Evolutionary conservation across 2,113 vertebrate genomes (phyloP).

Genomic region (Anolis carolinensis): DNA sequence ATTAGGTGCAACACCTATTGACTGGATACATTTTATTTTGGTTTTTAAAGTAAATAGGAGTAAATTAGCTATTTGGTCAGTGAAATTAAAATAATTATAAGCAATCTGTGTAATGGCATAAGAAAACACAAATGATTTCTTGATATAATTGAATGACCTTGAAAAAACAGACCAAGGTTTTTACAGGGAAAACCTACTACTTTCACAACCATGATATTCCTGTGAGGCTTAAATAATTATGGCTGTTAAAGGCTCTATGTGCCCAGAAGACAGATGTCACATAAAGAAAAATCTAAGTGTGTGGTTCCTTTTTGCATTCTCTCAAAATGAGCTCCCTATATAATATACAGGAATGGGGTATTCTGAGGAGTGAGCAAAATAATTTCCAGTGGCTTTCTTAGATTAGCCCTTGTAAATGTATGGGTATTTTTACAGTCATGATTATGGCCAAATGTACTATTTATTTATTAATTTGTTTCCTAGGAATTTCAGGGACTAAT

Average conservation of each 20-base stretch:
- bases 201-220: background rate
- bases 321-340: slow-evolving; percentile 27
- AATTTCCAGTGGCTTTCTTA: slow-evolving; percentile 5
- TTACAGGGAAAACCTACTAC: background rate
- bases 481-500: slow-evolving; percentile 16
- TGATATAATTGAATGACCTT: slow-evolving; percentile 18
- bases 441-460: background rate
- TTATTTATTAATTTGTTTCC: slow-evolving; percentile 1
- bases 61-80: slow-evolving; percentile 20
- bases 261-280: background rate
- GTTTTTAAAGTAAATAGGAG: slow-evolving; percentile 8
- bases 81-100: background rate
- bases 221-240: background rate
- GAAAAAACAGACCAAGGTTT: slow-evolving; percentile 35
- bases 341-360: slow-evolving; percentile 40
- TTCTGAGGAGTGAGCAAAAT: slow-evolving; percentile 17
- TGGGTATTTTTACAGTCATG: slow-evolving; percentile 46
- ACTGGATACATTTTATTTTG: slow-evolving; percentile 8
- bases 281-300: background rate
- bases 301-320: slow-evolving; percentile 7
- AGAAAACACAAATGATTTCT: background rate
- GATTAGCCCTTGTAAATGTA: slow-evolving; percentile 35
- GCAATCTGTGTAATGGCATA: rapidly evolving
- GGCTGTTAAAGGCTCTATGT: background rate
- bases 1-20: slow-evolving; percentile 37